These are phyloP conservation scores for Ianthella basta DNA, from an alignment of 37 sponge, comb jelly and placozoan genomes.

Conservation along the genomic window DNA sequence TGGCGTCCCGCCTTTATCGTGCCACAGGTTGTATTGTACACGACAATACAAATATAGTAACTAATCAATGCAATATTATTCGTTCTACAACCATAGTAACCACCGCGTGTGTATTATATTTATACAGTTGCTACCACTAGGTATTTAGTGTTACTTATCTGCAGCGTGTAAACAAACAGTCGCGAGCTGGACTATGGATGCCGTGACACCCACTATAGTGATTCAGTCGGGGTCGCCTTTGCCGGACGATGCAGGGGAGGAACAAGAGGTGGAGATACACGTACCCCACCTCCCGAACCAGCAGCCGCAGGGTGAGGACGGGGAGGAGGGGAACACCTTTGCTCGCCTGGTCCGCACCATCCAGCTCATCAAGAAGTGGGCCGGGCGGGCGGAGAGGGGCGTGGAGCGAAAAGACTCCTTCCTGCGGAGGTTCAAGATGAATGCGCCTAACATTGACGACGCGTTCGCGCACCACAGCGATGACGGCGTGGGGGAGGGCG, in stretches of 20 bases:
- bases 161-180: no score
- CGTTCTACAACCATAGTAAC: not conserved
- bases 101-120: not conserved
- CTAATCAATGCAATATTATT: not conserved
- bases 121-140: not conserved
- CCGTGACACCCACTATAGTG: slow-evolving; percentile 36
- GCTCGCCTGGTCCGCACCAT: slow-evolving; percentile 56
- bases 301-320: not conserved
- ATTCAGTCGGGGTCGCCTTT: slow-evolving; percentile 32
- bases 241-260: slow-evolving; percentile 11
- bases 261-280: slow-evolving; percentile 15
- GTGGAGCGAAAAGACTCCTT: slow-evolving; percentile 44
- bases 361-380: slow-evolving; percentile 75
- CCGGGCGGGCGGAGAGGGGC: slow-evolving; percentile 26
- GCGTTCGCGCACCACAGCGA: slow-evolving; percentile 20
- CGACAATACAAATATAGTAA: not conserved
- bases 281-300: slow-evolving; percentile 12
- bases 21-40: not conserved
- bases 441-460: slow-evolving; percentile 55
- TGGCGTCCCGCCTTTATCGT: not conserved
- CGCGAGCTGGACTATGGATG: not conserved
- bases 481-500: not conserved
- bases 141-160: not conserved
- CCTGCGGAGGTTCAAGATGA: slow-evolving; percentile 52
- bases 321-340: slow-evolving; percentile 38